Base-by-base conservation (phyloP, 2,888 invertebrate genomes). In the Epirrhoe alternata region DNA sequence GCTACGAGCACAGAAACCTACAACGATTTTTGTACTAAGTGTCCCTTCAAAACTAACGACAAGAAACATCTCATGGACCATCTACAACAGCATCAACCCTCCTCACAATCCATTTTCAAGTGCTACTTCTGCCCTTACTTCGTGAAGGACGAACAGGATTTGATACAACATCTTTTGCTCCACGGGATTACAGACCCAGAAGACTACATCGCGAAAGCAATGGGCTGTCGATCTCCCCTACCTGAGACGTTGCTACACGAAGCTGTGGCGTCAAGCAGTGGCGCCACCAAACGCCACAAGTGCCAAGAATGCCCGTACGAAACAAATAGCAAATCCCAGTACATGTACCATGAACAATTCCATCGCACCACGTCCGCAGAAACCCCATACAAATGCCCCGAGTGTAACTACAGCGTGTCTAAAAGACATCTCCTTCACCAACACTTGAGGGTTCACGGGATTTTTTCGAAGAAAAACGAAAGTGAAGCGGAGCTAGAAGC, bases 271-370 rank as follows among this genome's bases (percentile, higher is more conserved):
- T 71, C 78, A n/a, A 84, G 86, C 38, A 77, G 85, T 0, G 74
- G 76, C 17, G 71, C 80, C 8, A 88, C 89, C 4, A 97, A 97
- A 79, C 94, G 96, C 68, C 97, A 97, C 84, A 95, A 95, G 81
- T 98, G 98, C 82, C 94, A 95, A 5, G 95, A 95, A 62, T 98
- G 98, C 85, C 97, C 98, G 0, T 97, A 97, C 83, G 96, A 96
- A 73, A 97, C 97, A 47, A 97, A 97, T 82, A 97, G 97, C 83
- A 97, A 97, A 85, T 97, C 97, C 31, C 97, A 97, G 85, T 97
- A 95, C 86, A 95, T 96, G 82, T 97, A 97, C 82, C 98, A 98
- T 81, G 97, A 97, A 80, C 97, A 97, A 80, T 96, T 97, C 83
- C 98, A 98, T 82, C 94, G 68, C 6, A 55, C 64, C n/a, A 64